Evolutionary conservation across 2,888 invertebrate species (phyloP).

Genomic region (Scrobipalpa atriplicella): DNA sequence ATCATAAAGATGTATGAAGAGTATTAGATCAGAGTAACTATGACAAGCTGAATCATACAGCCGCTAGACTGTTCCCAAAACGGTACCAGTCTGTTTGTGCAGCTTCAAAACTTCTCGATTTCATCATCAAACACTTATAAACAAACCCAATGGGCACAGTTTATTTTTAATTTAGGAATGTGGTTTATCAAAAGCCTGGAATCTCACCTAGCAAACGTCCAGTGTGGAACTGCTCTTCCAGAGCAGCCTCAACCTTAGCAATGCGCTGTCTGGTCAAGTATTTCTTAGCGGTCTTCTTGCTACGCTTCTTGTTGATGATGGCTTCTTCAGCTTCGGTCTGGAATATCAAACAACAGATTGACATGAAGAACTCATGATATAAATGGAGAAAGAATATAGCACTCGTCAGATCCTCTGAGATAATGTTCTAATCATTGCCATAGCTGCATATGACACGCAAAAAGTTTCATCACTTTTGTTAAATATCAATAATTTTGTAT

Average conservation of each 20-base stretch:
- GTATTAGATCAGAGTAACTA: constrained; percentile 91
- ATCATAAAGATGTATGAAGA: not conserved
- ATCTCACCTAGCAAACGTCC: constrained; percentile 95
- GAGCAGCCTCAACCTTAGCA: constrained; percentile 95
- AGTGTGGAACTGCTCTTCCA: constrained; percentile 98
- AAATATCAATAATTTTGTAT: no score
- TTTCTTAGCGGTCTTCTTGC: constrained; percentile 96
- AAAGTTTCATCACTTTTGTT: constrained; percentile 59
- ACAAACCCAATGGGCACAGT: not conserved
- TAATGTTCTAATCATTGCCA: constrained; percentile 43
- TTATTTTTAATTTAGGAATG: not conserved
- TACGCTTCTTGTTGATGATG: constrained; percentile 95
- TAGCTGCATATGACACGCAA: constrained; percentile 84
- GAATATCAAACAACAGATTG: constrained; percentile 42
- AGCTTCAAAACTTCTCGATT: constrained; percentile 84
- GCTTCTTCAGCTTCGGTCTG: constrained; percentile 97
- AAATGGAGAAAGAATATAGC: not conserved
- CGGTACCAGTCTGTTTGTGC: constrained; percentile 79
- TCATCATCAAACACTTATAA: constrained; percentile 78
- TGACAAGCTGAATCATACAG: constrained; percentile 84
- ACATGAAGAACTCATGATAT: constrained; percentile 38
- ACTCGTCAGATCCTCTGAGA: constrained; percentile 11
- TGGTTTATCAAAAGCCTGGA: not conserved
- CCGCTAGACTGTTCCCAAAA: constrained; percentile 84
- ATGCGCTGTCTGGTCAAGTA: constrained; percentile 95